A percentile compares a stretch with the other conserved stretches of the same genome.
Evolutionary conservation across 1,140 invertebrate species (phyloP).

Genomic region (Sitophilus oryzae): DNA sequence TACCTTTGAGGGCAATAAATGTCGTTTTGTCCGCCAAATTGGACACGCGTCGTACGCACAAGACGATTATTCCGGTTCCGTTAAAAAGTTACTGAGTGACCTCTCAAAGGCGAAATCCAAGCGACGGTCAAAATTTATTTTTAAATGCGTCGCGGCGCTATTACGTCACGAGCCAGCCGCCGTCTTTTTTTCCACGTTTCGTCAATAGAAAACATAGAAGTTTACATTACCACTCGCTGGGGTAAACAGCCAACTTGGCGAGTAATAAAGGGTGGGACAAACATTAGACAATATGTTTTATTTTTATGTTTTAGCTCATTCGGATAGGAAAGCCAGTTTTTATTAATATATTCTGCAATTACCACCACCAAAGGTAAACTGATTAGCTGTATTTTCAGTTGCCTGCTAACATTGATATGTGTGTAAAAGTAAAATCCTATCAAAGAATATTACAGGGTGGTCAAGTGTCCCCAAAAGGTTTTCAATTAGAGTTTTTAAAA

Average conservation of each 20-base stretch:
- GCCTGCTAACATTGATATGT: too few species aligned
- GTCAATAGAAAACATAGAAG: slow-evolving; percentile 12
- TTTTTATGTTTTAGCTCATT: too few species aligned
- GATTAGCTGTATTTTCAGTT: too few species aligned
- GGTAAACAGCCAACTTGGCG: not conserved
- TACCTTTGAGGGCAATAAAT: not conserved
- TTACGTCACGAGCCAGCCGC: slow-evolving; percentile 11
- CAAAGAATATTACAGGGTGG: too few species aligned
- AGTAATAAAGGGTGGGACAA: not conserved
- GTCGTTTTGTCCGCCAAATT: not conserved
- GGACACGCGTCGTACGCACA: not conserved
- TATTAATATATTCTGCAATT: too few species aligned
- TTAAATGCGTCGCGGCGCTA: slow-evolving; percentile 10
- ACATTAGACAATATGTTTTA: not conserved
- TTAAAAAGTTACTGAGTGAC: not conserved
- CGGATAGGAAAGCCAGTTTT: too few species aligned
- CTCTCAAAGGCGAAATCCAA: not conserved
- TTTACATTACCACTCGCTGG: slow-evolving; percentile 3
- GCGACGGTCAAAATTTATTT: not conserved
- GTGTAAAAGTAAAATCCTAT: too few species aligned
- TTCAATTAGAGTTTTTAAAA: too few species aligned
- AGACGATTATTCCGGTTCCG: not conserved
- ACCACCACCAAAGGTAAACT: too few species aligned
- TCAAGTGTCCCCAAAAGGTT: too few species aligned
- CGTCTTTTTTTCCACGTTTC: slow-evolving; percentile 4